phyloP scores from a whole-genome alignment of 1,140 invertebrate species.

The Drosophila micromelanica region DNA sequence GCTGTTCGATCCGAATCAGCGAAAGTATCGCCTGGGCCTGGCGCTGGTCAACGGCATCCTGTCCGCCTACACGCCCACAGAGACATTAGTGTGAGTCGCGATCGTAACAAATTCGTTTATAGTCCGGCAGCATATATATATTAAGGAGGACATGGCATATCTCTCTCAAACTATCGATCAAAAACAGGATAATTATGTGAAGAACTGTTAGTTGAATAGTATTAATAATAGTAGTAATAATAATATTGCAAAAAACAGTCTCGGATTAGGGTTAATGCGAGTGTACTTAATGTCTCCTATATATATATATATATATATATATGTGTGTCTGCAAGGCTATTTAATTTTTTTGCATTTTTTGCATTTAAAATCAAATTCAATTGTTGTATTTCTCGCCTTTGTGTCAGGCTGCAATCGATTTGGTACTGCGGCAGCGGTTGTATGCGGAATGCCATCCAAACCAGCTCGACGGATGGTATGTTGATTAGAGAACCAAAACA shows the following conservation, averaged over 20 bases:
- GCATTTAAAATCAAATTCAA: neutral
- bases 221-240: no score
- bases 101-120: neutral
- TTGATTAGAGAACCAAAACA: neutral
- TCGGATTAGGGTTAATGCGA: no score
- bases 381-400: conserved; percentile 5
- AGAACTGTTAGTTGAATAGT: no score
- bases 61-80: conserved; percentile 62
- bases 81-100: conserved; percentile 62
- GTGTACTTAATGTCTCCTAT: neutral
- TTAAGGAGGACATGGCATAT: no score
- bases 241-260: no score
- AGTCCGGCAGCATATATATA: no score
- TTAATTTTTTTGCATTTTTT: no score
- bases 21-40: conserved; percentile 50
- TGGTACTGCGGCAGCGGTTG: conserved; percentile 77
- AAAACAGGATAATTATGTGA: no score
- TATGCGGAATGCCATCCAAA: conserved; percentile 73
- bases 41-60: conserved; percentile 62
- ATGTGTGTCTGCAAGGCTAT: neutral
- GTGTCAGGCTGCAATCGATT: conserved; percentile 70
- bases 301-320: no score
- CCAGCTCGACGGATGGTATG: conserved; percentile 68
- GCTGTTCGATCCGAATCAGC: conserved; percentile 45
- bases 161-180: no score